Evolutionary conservation across 2,797 vertebrate genomes (phyloP).

Genomic region (Paramormyrops hopkinsi): DNA sequence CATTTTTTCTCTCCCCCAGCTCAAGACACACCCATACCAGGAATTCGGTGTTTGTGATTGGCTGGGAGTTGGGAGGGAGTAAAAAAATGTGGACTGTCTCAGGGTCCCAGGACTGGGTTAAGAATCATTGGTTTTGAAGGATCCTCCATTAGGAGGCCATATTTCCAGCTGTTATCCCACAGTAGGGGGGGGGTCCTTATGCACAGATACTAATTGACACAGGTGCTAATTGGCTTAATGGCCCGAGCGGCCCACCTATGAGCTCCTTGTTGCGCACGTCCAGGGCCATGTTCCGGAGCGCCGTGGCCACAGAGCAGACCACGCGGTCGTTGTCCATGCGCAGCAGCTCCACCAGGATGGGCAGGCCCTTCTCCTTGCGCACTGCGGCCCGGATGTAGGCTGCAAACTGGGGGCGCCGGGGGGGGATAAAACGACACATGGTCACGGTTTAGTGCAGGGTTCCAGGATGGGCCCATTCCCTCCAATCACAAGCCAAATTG

Average conservation of each 20-base stretch:
- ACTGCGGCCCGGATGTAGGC: constrained; percentile 92
- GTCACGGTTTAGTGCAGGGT: background rate
- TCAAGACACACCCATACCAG: background rate
- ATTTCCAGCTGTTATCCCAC: background rate
- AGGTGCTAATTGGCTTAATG: background rate
- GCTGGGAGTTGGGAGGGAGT: background rate
- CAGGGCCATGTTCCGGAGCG: constrained; percentile 91
- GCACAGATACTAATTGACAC: background rate
- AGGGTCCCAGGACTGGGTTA: background rate
- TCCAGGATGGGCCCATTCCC: background rate
- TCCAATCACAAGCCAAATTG: background rate
- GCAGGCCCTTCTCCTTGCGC: constrained; percentile 92
- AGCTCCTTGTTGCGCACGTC: constrained; percentile 96
- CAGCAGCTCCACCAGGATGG: constrained; percentile 93
- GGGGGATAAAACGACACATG: background rate
- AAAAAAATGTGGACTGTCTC: background rate
- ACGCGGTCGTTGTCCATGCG: constrained; percentile 96
- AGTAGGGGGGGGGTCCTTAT: background rate
- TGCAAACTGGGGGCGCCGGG: constrained; percentile 72
- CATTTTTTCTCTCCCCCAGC: background rate
- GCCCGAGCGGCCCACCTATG: constrained; percentile 67
- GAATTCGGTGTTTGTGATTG: background rate
- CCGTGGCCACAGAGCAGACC: constrained; percentile 91
- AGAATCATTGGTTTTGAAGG: background rate
- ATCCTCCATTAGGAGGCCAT: background rate